These are phyloP conservation scores for Cheilosia soror DNA, from an alignment of 2,888 invertebrate genomes.

Conservation along the genomic window DNA sequence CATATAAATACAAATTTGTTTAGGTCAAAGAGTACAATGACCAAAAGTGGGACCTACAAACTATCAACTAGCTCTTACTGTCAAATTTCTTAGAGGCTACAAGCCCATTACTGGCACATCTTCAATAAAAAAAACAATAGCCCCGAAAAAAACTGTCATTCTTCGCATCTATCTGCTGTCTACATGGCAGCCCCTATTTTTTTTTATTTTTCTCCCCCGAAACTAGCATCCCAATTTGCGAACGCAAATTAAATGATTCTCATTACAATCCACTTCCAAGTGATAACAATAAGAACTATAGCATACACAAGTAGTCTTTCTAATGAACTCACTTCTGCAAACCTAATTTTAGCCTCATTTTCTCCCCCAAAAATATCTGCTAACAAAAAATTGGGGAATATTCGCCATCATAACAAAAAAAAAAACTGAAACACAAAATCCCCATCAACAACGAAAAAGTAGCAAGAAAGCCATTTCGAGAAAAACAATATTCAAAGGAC, in stretches of 20 bases:
- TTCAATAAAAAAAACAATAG: no score
- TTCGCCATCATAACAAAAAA: not conserved
- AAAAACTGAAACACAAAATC: slow-evolving; percentile 37
- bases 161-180: not conserved
- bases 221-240: slow-evolving; percentile 26
- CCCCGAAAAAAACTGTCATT: not conserved
- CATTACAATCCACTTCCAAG: slow-evolving; percentile 68
- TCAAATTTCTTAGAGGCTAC: no score
- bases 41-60: no score
- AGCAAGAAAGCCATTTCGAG: slow-evolving; percentile 68
- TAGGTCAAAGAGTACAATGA: no score
- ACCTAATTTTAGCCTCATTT: slow-evolving; percentile 73
- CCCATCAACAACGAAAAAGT: slow-evolving; percentile 53
- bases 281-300: slow-evolving; percentile 68
- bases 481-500: slow-evolving; percentile 75
- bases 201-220: not conserved
- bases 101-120: no score
- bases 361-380: slow-evolving; percentile 9
- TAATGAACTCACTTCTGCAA: slow-evolving; percentile 67
- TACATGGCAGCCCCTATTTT: not conserved
- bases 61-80: no score
- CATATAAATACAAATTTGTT: no score
- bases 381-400: not conserved
- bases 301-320: slow-evolving; percentile 40
- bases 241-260: slow-evolving; percentile 56